A percentile compares a stretch with the other conserved stretches of the same genome.
phyloP scores from a whole-genome alignment of 23 tunicate genomes.

The Styela plicata region DNA sequence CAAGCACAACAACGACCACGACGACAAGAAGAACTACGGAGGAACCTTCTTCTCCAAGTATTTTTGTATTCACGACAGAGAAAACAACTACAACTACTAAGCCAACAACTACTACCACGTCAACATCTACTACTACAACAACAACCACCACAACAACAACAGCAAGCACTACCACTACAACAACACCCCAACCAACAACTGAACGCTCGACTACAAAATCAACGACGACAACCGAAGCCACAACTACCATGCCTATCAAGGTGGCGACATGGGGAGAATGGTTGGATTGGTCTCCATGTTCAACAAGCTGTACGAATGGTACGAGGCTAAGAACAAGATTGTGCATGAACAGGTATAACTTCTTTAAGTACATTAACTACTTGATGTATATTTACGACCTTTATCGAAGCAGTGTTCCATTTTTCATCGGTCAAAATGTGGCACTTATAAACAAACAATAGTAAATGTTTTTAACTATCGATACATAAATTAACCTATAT shows the following conservation, averaged over 20 bases:
- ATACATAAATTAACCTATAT: no score
- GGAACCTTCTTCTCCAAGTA: not conserved
- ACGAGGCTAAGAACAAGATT: conserved; percentile 3
- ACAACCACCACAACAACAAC: not conserved
- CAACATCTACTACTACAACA: conserved; percentile 4
- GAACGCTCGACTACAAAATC: not conserved
- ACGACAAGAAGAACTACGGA: not conserved
- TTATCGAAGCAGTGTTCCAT: no score
- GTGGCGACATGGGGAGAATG: conserved; percentile 11
- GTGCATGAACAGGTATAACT: conserved; percentile 9
- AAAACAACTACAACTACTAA: not conserved
- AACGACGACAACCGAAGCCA: not conserved
- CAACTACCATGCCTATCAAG: not conserved
- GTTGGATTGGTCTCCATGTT: conserved; percentile 20
- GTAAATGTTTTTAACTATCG: no score
- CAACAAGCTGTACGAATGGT: conserved; percentile 15
- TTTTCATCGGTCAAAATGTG: no score
- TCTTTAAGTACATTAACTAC: not conserved
- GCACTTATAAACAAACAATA: no score
- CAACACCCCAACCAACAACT: not conserved
- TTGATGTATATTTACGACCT: not conserved
- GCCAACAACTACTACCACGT: not conserved
- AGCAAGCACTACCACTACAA: conserved; percentile 8
- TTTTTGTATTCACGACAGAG: not conserved
- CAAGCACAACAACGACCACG: not conserved